These are phyloP conservation scores for Lacerta bilineata DNA, from an alignment of 2,797 vertebrate genomes.

Conservation along the genomic window DNA sequence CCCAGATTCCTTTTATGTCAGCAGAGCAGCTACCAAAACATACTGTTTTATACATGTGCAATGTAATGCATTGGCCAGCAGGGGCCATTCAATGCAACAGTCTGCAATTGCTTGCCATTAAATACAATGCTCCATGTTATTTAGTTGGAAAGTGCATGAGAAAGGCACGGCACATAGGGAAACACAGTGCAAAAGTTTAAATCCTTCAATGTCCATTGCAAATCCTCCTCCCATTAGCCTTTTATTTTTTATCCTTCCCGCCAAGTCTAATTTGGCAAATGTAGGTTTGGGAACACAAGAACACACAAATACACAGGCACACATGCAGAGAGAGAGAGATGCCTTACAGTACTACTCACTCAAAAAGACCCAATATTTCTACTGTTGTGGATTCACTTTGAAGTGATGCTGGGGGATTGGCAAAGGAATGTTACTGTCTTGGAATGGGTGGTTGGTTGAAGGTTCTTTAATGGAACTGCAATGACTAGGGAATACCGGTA, in stretches of 20 bases:
- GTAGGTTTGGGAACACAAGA: not conserved
- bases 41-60: not conserved
- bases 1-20: not conserved
- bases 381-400: too few species aligned
- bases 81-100: conserved; percentile 12
- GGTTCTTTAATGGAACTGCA: too few species aligned
- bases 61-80: not conserved
- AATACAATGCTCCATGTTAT: too few species aligned
- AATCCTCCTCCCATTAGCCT: not conserved
- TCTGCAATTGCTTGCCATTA: not conserved
- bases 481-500: too few species aligned
- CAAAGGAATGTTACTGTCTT: too few species aligned
- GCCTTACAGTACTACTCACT: too few species aligned
- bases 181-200: not conserved
- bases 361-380: too few species aligned
- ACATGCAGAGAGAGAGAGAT: not conserved
- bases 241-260: not conserved
- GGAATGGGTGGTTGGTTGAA: too few species aligned
- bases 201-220: not conserved
- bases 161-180: not conserved
- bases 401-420: too few species aligned
- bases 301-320: not conserved
- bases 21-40: not conserved
- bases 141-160: not conserved
- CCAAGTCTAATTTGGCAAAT: not conserved